A percentile compares a stretch with the other conserved stretches of the same genome.
Conservation (phyloP, 2,113 vertebrate genomes). For the Noturus placidus region DNA sequence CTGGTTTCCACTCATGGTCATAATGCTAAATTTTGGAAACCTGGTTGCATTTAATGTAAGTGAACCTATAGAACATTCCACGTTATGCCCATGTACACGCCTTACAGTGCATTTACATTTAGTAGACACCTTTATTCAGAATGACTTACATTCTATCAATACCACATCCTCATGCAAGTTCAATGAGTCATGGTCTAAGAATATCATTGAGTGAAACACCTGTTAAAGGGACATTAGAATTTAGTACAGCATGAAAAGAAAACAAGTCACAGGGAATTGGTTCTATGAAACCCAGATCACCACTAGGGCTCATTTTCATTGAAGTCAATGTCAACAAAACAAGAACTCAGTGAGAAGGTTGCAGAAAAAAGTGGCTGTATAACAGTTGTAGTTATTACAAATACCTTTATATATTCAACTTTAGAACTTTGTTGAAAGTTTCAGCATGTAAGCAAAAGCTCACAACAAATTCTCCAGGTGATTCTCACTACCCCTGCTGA, state of each 20-base stretch:
- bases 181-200: neutral
- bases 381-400: neutral
- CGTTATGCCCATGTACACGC: neutral
- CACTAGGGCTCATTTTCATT: neutral
- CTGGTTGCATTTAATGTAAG: neutral
- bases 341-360: neutral
- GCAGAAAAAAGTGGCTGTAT: neutral
- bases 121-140: neutral
- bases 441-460: too few species aligned
- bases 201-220: too few species aligned
- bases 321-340: neutral
- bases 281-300: neutral
- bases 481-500: too few species aligned
- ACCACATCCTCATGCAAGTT: neutral
- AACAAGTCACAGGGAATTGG: neutral
- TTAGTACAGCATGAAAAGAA: neutral
- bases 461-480: too few species aligned
- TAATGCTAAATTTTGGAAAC: neutral
- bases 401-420: neutral
- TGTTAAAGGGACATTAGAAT: too few species aligned
- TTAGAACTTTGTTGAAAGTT: too few species aligned
- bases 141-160: neutral
- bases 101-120: neutral
- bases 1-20: neutral
- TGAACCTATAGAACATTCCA: neutral